Conservation (phyloP, 2,113 vertebrate genomes). For the Clarias batrachus region DNA sequence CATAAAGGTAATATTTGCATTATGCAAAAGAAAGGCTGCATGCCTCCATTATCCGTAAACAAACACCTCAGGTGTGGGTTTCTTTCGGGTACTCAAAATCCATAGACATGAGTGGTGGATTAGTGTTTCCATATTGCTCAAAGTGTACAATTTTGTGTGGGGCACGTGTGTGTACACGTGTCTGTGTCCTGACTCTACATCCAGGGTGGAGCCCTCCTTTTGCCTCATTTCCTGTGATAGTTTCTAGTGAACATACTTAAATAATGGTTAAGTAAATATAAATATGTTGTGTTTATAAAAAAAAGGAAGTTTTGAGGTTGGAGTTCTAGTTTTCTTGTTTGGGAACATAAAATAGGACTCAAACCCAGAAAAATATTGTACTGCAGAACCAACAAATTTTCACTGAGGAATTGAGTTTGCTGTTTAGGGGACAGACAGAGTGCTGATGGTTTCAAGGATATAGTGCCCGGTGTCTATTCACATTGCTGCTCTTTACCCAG, state of each 20-base stretch:
- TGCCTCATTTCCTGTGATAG: too few species aligned
- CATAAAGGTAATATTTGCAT: neutral
- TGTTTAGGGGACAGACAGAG: neutral
- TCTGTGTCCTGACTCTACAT: too few species aligned
- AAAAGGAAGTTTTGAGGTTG: neutral
- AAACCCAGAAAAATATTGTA: neutral
- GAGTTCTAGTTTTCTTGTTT: neutral
- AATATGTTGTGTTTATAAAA: neutral
- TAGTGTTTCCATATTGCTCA: too few species aligned
- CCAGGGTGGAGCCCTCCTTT: too few species aligned
- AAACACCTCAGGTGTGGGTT: neutral
- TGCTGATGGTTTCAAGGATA: constrained; percentile 8
- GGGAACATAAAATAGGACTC: neutral
- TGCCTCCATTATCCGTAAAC: neutral
- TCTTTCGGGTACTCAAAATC: too few species aligned
- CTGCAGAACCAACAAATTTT: neutral
- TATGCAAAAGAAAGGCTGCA: neutral
- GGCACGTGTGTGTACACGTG: too few species aligned
- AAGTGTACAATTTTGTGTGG: too few species aligned
- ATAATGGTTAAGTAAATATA: neutral
- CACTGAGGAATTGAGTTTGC: neutral
- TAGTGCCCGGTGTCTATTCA: neutral
- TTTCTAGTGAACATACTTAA: neutral
- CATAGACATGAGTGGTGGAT: too few species aligned
- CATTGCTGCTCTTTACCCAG: constrained; percentile 42